Evolutionary conservation across 2,113 vertebrate genomes (phyloP).

Genomic region (Antechinus stuartii): DNA sequence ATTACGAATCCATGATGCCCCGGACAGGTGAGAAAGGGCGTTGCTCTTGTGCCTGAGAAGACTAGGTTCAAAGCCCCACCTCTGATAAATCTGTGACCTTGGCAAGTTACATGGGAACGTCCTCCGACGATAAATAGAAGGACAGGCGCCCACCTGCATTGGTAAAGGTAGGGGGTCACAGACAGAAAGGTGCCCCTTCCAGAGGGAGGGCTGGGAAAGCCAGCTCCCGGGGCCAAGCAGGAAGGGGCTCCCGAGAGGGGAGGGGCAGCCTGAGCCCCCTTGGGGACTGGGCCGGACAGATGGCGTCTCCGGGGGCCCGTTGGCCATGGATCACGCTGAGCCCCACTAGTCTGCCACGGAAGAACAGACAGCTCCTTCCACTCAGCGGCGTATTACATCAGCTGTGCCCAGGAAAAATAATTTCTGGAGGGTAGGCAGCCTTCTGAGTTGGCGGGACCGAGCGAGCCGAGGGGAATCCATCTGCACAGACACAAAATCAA

Average conservation of each 20-base stretch:
- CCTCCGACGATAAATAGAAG: background rate
- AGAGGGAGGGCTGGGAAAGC: background rate
- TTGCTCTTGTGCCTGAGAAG: background rate
- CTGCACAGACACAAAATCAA: slow-evolving; percentile 32
- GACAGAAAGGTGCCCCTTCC: background rate
- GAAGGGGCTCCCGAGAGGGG: background rate
- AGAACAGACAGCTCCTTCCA: slow-evolving; percentile 29
- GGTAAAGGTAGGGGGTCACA: background rate
- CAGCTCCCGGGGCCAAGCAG: background rate
- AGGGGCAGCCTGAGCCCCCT: background rate
- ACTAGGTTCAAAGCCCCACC: background rate
- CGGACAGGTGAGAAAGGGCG: background rate
- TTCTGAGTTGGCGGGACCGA: slow-evolving; percentile 30
- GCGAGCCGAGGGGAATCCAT: slow-evolving; percentile 19
- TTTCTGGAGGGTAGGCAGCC: slow-evolving; percentile 52
- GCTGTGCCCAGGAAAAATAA: slow-evolving; percentile 54
- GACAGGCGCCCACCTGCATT: background rate
- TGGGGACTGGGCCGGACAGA: background rate
- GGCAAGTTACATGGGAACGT: background rate
- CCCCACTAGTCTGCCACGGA: slow-evolving; percentile 17
- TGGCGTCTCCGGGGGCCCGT: background rate
- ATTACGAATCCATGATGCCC: background rate
- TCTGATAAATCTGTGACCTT: background rate
- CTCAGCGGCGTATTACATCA: slow-evolving; percentile 30
- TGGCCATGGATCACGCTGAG: slow-evolving; percentile 2